phyloP scores from a whole-genome alignment of 1,140 invertebrate genomes.

The Diabrotica undecimpunctata region DNA sequence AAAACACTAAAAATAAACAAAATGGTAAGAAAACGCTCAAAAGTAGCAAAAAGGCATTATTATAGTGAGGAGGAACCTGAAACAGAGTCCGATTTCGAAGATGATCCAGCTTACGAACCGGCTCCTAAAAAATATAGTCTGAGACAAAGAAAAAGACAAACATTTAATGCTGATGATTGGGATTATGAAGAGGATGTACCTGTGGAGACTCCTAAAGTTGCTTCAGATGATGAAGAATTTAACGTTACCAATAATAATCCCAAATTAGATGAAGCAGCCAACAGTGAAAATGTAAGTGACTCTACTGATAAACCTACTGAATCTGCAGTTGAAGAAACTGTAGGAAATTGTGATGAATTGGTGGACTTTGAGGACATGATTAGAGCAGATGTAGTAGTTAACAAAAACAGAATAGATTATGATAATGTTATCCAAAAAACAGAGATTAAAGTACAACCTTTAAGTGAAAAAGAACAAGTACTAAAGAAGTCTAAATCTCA shows the following conservation, averaged over 20 bases:
- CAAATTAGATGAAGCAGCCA: constrained; percentile 12
- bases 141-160: constrained; percentile 30
- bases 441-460: constrained; percentile 28
- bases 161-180: constrained; percentile 29
- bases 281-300: constrained; percentile 10
- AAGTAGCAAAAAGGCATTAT: constrained; percentile 23
- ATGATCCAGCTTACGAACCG: constrained; percentile 18
- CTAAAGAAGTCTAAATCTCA: not conserved
- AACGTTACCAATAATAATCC: constrained; percentile 19
- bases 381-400: constrained; percentile 36
- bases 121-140: constrained; percentile 35
- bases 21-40: constrained; percentile 36
- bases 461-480: not conserved
- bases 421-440: constrained; percentile 35
- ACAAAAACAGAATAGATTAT: constrained; percentile 35
- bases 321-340: constrained; percentile 18
- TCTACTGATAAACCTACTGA: constrained; percentile 14
- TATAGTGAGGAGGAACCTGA: constrained; percentile 37
- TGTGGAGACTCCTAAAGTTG: constrained; percentile 14
- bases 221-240: constrained; percentile 34
- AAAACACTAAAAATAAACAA: constrained; percentile 14
- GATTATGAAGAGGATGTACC: constrained; percentile 34
- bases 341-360: constrained; percentile 24
- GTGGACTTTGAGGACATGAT: constrained; percentile 40
- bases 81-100: constrained; percentile 30